Conservation (phyloP, 2,113 vertebrate species). For the Prinia subflava region DNA sequence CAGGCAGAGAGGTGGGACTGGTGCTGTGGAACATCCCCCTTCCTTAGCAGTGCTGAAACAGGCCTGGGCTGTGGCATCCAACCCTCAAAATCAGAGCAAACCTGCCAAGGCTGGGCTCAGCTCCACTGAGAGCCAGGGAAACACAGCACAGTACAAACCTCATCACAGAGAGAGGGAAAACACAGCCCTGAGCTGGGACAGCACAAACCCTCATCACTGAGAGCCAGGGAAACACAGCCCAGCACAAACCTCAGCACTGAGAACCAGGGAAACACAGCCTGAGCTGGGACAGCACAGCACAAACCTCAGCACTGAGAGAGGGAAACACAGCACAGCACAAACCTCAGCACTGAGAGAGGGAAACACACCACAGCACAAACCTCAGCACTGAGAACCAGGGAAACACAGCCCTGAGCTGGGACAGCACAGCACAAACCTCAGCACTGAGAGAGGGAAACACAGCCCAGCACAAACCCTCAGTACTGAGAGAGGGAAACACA, state of each 20-base stretch:
- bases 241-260: neutral
- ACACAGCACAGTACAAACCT: neutral
- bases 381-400: too few species aligned
- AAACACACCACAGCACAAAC: too few species aligned
- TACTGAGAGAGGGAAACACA: too few species aligned
- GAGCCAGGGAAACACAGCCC: neutral
- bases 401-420: too few species aligned
- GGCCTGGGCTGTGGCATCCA: neutral
- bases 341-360: too few species aligned
- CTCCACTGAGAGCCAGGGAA: neutral
- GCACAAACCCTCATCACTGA: neutral
- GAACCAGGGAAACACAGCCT: neutral
- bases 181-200: neutral
- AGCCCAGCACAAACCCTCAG: too few species aligned
- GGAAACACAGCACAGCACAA: too few species aligned
- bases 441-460: too few species aligned
- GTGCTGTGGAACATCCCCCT: rapidly evolving
- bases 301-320: too few species aligned
- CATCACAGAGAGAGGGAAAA: neutral
- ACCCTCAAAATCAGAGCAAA: neutral
- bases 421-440: too few species aligned
- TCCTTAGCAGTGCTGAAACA: neutral
- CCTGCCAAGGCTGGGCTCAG: neutral
- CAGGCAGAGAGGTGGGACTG: neutral
- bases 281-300: neutral